Percentiles rank a stretch among this genome's conserved stretches.
Evolutionary conservation across 2,888 invertebrate genomes (phyloP).

Genomic region (Eustalomyia histrio): DNA sequence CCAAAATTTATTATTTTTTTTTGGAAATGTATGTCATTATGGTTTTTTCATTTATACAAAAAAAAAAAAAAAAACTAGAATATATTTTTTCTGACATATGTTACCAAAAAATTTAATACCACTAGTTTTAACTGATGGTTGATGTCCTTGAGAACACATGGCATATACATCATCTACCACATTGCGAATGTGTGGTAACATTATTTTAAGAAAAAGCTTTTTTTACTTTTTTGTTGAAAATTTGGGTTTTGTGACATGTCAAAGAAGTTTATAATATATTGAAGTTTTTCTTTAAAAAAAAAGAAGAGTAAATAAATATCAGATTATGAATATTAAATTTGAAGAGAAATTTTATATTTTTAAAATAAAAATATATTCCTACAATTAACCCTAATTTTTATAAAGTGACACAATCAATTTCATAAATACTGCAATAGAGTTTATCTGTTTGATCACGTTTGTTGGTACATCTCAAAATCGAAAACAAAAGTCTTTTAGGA

Average conservation of each 20-base stretch:
- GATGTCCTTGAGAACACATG: conserved; percentile 37
- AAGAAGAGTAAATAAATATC: no score
- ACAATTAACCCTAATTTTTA: no score
- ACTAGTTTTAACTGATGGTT: conserved; percentile 12
- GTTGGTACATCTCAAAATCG: no score
- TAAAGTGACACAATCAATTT: no score
- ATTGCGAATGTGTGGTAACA: not conserved
- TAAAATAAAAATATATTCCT: no score
- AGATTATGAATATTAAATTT: no score
- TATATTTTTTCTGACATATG: conserved; percentile 3
- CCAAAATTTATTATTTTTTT: conserved; percentile 44
- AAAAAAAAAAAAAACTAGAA: no score
- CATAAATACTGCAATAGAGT: no score
- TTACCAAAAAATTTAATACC: not conserved
- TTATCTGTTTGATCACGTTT: no score
- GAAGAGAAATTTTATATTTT: no score
- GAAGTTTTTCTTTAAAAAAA: not conserved
- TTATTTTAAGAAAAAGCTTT: not conserved
- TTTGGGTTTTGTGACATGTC: conserved; percentile 28
- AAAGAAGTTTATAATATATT: conserved; percentile 23
- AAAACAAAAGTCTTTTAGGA: no score
- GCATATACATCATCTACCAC: not conserved
- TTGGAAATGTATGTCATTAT: conserved; percentile 34
- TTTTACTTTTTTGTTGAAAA: not conserved
- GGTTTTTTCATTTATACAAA: conserved; percentile 28